Evolutionary conservation across 2,797 vertebrate species (phyloP).

Genomic region (Heterohyrax brucei): DNA sequence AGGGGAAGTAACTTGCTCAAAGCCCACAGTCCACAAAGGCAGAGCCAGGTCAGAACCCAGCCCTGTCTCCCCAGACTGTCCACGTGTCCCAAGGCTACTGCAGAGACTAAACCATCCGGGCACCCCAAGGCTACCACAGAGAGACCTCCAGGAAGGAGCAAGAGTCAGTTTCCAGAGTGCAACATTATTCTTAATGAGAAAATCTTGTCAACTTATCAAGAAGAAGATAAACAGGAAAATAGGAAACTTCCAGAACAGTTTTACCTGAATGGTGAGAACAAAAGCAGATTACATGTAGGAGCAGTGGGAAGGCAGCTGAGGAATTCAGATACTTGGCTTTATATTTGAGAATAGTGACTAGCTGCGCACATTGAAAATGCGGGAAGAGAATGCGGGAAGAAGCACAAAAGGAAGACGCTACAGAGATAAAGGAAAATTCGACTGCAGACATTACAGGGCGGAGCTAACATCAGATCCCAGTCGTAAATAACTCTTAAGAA

Average conservation of each 20-base stretch:
- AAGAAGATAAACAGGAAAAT: neutral
- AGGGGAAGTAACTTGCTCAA: accelerated
- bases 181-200: neutral
- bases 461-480: too few species aligned
- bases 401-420: neutral
- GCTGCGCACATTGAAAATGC: neutral
- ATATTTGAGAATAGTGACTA: neutral
- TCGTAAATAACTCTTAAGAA: neutral
- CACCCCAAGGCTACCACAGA: accelerated
- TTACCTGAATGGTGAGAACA: too few species aligned
- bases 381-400: neutral
- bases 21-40: neutral
- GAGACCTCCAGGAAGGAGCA: neutral
- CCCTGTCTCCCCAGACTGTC: too few species aligned
- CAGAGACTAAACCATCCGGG: accelerated
- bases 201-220: neutral
- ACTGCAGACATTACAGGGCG: neutral
- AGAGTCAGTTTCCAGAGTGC: neutral
- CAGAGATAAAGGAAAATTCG: neutral
- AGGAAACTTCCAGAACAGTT: neutral
- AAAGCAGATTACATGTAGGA: neutral
- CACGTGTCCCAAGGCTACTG: accelerated
- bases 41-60: neutral
- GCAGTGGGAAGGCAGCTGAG: neutral
- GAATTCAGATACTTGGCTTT: neutral